These are phyloP conservation scores for pig (Sus scrofa) DNA, from an alignment of 2,113 vertebrate species.

Conservation along the genomic window DNA sequence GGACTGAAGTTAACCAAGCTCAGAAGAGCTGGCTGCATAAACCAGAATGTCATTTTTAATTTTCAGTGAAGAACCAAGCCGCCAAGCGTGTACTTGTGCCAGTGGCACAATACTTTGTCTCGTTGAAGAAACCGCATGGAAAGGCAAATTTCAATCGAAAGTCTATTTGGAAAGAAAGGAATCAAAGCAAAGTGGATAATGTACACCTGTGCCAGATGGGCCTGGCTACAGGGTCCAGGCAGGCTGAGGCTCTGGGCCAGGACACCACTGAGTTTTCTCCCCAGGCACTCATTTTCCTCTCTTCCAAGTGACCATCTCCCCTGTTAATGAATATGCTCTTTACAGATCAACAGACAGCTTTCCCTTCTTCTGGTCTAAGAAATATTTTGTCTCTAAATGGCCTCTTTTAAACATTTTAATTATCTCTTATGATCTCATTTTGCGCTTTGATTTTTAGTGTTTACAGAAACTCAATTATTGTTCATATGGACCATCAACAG, in stretches of 20 bases:
- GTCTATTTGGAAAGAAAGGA: slow-evolving; percentile 45
- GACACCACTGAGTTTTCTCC: neutral
- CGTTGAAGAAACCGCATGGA: slow-evolving; percentile 8
- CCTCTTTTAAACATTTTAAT: neutral
- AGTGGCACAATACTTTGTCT: neutral
- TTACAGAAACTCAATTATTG: neutral
- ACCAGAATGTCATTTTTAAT: slow-evolving; percentile 13
- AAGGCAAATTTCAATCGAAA: neutral
- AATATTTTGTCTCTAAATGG: neutral
- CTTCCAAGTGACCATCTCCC: neutral
- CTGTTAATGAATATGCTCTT: neutral
- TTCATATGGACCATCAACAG: neutral
- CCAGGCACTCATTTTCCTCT: neutral
- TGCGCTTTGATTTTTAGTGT: neutral
- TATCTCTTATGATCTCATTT: neutral
- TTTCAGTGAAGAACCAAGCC: slow-evolving; percentile 31
- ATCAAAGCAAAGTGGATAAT: neutral
- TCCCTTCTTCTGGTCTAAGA: neutral
- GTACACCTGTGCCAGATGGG: rapidly evolving
- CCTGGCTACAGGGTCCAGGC: too few relatives aligned
- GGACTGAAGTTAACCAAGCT: slow-evolving; percentile 3
- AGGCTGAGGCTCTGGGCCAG: neutral
- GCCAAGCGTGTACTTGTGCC: neutral
- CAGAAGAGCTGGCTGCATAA: slow-evolving; percentile 7
- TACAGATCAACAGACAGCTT: neutral